Conservation (phyloP, 2,113 vertebrate species). For the Uria lomvia region DNA sequence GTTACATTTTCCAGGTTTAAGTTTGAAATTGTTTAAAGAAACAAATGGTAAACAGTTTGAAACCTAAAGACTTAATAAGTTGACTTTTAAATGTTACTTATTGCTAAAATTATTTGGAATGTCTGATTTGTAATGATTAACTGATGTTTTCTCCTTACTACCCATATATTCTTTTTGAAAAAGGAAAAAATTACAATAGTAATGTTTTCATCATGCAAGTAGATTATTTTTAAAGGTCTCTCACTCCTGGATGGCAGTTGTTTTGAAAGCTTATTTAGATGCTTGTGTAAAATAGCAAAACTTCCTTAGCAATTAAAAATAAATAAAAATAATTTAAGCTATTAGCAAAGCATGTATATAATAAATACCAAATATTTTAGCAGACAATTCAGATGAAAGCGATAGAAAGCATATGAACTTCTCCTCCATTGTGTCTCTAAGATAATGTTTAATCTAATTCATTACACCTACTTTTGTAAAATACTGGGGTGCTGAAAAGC, state of each 20-base stretch:
- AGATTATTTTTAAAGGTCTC: slow-evolving; percentile 26
- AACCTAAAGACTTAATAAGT: slow-evolving; percentile 3
- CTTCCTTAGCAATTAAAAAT: slow-evolving; percentile 1
- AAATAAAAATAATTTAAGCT: background rate
- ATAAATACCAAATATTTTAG: slow-evolving; percentile 21
- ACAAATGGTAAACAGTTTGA: slow-evolving; percentile 25
- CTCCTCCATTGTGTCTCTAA: background rate
- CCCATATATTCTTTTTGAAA: background rate
- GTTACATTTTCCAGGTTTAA: background rate
- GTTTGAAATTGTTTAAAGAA: slow-evolving; percentile 22
- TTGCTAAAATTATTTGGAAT: slow-evolving; percentile 44
- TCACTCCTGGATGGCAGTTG: background rate
- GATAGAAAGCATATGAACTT: background rate
- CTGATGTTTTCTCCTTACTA: slow-evolving; percentile 26
- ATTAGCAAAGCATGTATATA: background rate
- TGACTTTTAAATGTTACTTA: slow-evolving; percentile 50
- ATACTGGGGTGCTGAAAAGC: background rate
- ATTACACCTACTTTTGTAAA: background rate
- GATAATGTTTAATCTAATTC: background rate
- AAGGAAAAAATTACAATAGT: background rate
- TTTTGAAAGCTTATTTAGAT: slow-evolving; percentile 17
- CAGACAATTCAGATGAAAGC: background rate
- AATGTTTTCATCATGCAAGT: background rate
- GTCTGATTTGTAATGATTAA: slow-evolving; percentile 43
- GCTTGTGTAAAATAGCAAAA: slow-evolving; percentile 6